A percentile compares a stretch with the other conserved stretches of the same genome.
Conservation (phyloP, 2,797 vertebrate species). For the Leptodactylus fallax region DNA sequence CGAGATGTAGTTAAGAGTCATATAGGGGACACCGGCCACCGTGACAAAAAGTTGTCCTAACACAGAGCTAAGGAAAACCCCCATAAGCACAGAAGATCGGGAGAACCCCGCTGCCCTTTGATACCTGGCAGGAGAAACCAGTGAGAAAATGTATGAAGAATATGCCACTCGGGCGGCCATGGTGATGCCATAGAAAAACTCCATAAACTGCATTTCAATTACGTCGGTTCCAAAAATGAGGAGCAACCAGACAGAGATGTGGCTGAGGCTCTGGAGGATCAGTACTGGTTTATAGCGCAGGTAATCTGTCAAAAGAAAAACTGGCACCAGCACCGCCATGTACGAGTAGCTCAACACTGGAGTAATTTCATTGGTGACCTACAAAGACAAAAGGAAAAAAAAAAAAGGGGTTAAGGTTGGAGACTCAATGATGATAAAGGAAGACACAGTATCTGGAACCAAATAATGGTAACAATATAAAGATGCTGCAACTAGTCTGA, state of each 20-base stretch:
- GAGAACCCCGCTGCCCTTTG: conserved; percentile 93
- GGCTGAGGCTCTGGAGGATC: conserved; percentile 88
- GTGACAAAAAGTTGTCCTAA: conserved; percentile 88
- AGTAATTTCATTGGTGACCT: conserved; percentile 93
- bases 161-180: conserved; percentile 96
- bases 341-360: conserved; percentile 93
- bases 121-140: conserved; percentile 83
- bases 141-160: conserved; percentile 96
- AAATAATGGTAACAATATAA: too few species aligned
- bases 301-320: conserved; percentile 92
- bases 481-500: too few species aligned
- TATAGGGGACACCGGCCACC: conserved; percentile 69
- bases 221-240: conserved; percentile 80
- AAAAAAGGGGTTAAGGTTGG: too few species aligned
- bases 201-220: conserved; percentile 93
- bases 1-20: conserved; percentile 79
- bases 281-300: conserved; percentile 93
- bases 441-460: too few species aligned
- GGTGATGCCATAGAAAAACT: conserved; percentile 91
- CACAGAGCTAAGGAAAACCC: conserved; percentile 91
- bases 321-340: conserved; percentile 88
- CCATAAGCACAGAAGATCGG: conserved; percentile 85
- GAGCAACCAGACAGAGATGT: conserved; percentile 88
- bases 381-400: neutral
- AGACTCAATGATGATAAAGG: neutral